Evolutionary conservation across 1,140 invertebrate species (phyloP).

Genomic region (Steinernema feltiae): DNA sequence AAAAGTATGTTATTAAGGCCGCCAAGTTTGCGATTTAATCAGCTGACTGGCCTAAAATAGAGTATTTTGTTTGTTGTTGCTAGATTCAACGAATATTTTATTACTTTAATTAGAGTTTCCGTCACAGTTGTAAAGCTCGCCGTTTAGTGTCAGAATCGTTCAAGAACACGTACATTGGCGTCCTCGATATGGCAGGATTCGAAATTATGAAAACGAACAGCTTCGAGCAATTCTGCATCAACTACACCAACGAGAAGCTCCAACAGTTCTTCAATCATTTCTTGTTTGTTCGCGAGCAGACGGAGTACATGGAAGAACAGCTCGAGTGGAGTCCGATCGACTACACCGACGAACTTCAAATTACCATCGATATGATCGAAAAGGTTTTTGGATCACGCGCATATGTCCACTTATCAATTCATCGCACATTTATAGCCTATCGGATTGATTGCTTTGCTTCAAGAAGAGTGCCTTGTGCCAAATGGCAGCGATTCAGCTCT

Average conservation of each 20-base stretch:
- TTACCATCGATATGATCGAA: conserved; percentile 97
- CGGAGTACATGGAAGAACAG: conserved; percentile 81
- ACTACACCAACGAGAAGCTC: conserved; percentile 89
- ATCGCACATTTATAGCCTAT: conserved; percentile 71
- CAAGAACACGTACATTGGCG: conserved; percentile 67
- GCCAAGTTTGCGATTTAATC: conserved; percentile 1
- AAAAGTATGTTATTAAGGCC: conserved; percentile 22
- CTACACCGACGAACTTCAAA: conserved; percentile 94
- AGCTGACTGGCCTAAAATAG: no score
- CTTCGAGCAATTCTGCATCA: conserved; percentile 99
- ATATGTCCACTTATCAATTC: background rate
- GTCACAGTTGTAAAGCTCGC: background rate
- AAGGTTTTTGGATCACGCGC: conserved; percentile 68
- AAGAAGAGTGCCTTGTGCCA: conserved; percentile 99
- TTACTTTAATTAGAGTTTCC: background rate
- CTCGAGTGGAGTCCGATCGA: conserved; percentile 82
- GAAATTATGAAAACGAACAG: conserved; percentile 92
- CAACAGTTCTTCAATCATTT: conserved; percentile 99
- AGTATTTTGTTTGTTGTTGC: no score
- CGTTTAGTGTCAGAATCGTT: conserved; percentile 34
- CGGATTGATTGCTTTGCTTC: conserved; percentile 98
- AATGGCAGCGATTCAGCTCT: conserved; percentile 97
- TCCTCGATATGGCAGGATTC: conserved; percentile 99
- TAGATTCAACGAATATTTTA: no score
- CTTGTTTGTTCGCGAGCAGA: conserved; percentile 97